A percentile compares a stretch with the other conserved stretches of the same genome.
Evolutionary conservation across 2,888 invertebrate genomes (phyloP).

Genomic region (Drosophila mercatorum): DNA sequence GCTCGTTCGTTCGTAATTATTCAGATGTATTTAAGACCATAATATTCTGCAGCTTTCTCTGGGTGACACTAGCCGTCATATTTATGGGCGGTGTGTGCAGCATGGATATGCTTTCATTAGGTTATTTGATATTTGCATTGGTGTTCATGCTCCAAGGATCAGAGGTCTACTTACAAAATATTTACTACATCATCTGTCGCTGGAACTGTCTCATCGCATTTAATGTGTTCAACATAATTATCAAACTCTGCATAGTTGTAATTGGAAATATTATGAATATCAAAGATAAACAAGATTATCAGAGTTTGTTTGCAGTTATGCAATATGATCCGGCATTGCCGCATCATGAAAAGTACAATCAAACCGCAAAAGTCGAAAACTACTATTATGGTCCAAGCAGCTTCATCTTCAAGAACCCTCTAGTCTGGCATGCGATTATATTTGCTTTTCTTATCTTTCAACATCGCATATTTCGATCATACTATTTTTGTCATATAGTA

Average conservation of each 20-base stretch:
- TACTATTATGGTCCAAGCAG: constrained; percentile 61
- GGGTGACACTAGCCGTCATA: constrained; percentile 97
- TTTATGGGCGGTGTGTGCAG: constrained; percentile 98
- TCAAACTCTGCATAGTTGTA: constrained; percentile 94
- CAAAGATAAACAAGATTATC: constrained; percentile 39
- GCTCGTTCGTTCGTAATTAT: constrained; percentile 91
- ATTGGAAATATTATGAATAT: constrained; percentile 91
- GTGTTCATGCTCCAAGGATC: constrained; percentile 99
- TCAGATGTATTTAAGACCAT: constrained; percentile 95
- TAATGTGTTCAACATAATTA: constrained; percentile 94
- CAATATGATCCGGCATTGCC: constrained; percentile 25
- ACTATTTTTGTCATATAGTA: constrained; percentile 98
- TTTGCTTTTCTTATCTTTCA: constrained; percentile 97
- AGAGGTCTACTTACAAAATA: constrained; percentile 96
- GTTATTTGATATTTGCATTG: constrained; percentile 97
- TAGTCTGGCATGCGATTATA: constrained; percentile 97
- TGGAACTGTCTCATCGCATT: constrained; percentile 96
- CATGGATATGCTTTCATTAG: constrained; percentile 96
- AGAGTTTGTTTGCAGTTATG: constrained; percentile 47
- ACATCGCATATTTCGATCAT: constrained; percentile 95
- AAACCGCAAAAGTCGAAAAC: neutral
- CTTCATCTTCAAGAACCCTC: constrained; percentile 86
- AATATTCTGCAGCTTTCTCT: constrained; percentile 94
- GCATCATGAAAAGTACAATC: neutral
- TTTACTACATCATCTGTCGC: constrained; percentile 90